A percentile compares a stretch with the other conserved stretches of the same genome.
Conservation (phyloP, 2,888 invertebrate genomes). For the Mimachlamys varia region DNA sequence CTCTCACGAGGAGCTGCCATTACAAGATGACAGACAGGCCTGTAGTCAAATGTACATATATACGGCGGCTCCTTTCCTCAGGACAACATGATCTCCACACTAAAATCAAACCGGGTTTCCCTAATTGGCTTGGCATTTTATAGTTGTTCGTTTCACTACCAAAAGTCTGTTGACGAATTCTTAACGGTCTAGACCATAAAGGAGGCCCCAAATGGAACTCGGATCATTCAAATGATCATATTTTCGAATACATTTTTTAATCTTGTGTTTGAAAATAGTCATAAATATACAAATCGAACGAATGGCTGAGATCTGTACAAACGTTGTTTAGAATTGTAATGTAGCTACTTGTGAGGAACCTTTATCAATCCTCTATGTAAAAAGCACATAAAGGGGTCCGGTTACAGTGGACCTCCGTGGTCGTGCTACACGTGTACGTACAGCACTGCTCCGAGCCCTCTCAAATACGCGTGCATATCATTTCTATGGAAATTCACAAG, state of each 20-base stretch:
- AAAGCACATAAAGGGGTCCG: background rate
- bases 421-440: background rate
- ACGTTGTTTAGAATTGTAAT: background rate
- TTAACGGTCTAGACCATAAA: background rate
- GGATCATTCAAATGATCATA: background rate
- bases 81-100: conserved; percentile 20
- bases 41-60: background rate
- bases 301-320: background rate
- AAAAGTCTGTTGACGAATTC: conserved; percentile 33
- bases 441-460: background rate
- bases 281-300: background rate
- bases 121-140: conserved; percentile 34
- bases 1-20: background rate
- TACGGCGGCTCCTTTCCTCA: background rate
- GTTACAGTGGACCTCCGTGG: background rate
- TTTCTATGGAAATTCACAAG: background rate
- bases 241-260: background rate
- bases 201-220: background rate
- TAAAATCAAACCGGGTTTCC: conserved; percentile 18
- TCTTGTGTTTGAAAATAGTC: background rate
- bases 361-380: background rate
- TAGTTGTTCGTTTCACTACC: conserved; percentile 34
- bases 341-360: background rate
- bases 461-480: conserved; percentile 22
- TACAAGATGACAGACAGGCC: background rate